Conservation (phyloP, 2,797 vertebrate genomes). For the Loriculus beryllinus region DNA sequence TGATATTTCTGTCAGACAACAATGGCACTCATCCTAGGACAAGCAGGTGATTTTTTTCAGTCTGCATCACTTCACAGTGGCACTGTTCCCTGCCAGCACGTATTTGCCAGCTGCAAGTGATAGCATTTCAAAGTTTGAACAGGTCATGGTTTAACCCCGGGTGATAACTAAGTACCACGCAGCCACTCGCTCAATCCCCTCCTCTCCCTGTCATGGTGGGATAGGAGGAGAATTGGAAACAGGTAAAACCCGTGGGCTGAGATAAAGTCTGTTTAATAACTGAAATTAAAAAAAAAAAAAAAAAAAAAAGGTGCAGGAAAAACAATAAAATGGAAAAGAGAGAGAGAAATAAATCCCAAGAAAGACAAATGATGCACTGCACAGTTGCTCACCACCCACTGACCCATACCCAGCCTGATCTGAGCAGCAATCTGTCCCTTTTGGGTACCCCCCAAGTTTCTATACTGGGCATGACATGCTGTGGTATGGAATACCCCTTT, state of each 20-base stretch:
- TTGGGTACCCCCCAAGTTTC: background rate
- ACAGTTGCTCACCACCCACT: background rate
- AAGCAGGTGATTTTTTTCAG: slow-evolving; percentile 46
- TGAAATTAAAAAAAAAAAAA: background rate
- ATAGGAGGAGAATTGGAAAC: background rate
- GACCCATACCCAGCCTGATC: background rate
- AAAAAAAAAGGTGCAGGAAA: rapidly evolving
- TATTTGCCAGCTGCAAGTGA: background rate
- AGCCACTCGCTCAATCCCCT: background rate
- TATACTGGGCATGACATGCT: background rate
- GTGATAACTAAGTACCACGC: background rate
- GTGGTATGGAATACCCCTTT: background rate
- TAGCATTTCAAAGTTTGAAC: background rate
- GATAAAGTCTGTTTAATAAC: background rate
- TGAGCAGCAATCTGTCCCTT: background rate
- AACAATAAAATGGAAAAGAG: background rate
- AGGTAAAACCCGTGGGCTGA: background rate
- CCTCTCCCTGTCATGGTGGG: background rate
- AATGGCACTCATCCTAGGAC: background rate
- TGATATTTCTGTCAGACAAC: background rate
- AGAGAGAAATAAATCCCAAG: background rate
- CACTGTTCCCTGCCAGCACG: background rate
- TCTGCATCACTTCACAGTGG: background rate
- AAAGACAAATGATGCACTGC: background rate
- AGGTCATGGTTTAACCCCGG: background rate